Evolutionary conservation across 2,888 invertebrate genomes (phyloP).

Genomic region (Norana najaformis): DNA sequence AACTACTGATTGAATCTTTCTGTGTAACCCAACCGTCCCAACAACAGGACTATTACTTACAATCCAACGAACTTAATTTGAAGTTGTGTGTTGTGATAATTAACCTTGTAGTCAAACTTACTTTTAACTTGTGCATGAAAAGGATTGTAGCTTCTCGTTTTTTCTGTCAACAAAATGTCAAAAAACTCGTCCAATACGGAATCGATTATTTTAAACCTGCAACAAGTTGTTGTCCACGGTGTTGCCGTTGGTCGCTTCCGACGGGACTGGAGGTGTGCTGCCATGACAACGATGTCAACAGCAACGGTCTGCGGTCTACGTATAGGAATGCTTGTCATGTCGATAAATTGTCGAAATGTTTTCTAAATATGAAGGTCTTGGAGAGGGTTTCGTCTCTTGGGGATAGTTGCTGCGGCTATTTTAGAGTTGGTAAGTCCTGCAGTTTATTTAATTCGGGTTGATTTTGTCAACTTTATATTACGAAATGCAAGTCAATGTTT

Average conservation of each 20-base stretch:
- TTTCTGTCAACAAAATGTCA: neutral
- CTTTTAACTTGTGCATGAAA: neutral
- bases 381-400: neutral
- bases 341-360: neutral
- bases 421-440: neutral
- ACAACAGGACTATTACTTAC: no score
- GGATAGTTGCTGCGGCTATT: neutral
- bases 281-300: neutral
- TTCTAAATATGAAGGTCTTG: neutral
- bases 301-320: neutral
- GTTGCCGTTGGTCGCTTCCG: neutral
- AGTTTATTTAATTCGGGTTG: neutral
- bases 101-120: neutral
- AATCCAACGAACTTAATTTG: no score
- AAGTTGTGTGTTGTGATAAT: neutral
- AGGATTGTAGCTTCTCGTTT: neutral
- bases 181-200: neutral
- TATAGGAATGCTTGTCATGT: neutral
- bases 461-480: neutral
- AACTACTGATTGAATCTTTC: no score
- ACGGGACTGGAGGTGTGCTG: neutral
- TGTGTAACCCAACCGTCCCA: no score
- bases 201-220: neutral
- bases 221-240: neutral
- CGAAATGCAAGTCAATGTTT: neutral